These are phyloP conservation scores for Melanostoma mellinum DNA, from an alignment of 2,888 invertebrate species.

Conservation along the genomic window DNA sequence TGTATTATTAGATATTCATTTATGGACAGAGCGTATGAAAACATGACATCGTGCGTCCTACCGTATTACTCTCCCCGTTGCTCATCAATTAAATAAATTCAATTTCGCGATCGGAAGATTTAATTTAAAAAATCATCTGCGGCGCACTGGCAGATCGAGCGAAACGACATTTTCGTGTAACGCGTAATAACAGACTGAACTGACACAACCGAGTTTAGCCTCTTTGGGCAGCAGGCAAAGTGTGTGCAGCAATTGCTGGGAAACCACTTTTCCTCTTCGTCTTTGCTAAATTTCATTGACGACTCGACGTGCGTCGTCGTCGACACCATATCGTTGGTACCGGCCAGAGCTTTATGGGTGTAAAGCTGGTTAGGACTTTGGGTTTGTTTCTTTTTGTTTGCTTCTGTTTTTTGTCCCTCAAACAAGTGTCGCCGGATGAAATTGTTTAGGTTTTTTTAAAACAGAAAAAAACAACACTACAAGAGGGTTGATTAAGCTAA, in stretches of 20 bases:
- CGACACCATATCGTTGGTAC: not conserved
- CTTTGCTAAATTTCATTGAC: constrained; percentile 33
- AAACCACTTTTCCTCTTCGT: constrained; percentile 57
- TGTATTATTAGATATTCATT: constrained; percentile 19
- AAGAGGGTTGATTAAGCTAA: constrained; percentile 31
- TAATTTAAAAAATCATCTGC: not conserved
- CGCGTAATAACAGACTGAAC: constrained; percentile 65
- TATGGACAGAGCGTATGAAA: constrained; percentile 12
- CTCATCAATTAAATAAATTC: not conserved
- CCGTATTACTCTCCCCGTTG: not conserved
- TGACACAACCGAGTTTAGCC: constrained; percentile 28
- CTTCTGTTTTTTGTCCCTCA: not conserved
- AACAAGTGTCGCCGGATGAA: constrained; percentile 26
- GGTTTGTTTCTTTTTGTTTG: not conserved
- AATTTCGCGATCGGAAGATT: not conserved
- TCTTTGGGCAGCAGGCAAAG: constrained; percentile 22
- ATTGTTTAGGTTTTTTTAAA: constrained; percentile 17
- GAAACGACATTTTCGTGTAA: constrained; percentile 58
- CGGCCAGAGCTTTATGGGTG: not conserved
- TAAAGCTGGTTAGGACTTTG: constrained; percentile 1
- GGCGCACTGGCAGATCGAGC: not conserved
- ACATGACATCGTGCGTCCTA: constrained; percentile 15
- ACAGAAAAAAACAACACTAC: not conserved
- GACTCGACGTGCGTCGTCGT: constrained; percentile 6
- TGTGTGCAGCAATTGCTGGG: constrained; percentile 43